phyloP scores from a whole-genome alignment of 2,113 vertebrate species.

The Phalacrocorax aristotelis region DNA sequence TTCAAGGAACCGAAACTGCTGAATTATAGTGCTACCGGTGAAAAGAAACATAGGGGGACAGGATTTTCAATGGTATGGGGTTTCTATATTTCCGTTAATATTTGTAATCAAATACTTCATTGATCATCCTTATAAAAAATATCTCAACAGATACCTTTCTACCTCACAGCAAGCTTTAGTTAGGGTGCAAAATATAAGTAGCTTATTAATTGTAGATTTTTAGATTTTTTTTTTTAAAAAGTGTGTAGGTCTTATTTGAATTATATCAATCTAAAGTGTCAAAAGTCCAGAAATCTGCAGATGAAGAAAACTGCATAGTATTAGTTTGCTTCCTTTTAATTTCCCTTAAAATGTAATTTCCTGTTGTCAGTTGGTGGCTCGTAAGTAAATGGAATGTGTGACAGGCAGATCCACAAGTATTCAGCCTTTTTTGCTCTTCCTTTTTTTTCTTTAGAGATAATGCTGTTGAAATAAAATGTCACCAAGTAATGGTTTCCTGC shows the following conservation, averaged over 20 bases:
- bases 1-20: background rate
- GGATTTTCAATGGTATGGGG: background rate
- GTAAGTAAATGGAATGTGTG: background rate
- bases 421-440: background rate
- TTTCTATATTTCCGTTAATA: background rate
- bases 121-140: background rate
- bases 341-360: background rate
- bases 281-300: background rate
- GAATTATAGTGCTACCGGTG: background rate
- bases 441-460: background rate
- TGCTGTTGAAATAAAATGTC: slow-evolving; percentile 20
- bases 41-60: background rate
- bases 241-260: background rate
- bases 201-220: background rate
- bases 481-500: background rate
- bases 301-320: background rate
- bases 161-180: background rate
- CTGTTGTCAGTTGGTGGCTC: background rate
- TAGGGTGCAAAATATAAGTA: background rate
- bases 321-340: background rate
- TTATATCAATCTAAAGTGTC: background rate
- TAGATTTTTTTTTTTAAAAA: background rate
- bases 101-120: background rate
- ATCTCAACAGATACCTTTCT: background rate
- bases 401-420: background rate